phyloP scores from a whole-genome alignment of 2,797 vertebrate species.

The Scomberomorus guttatus region DNA sequence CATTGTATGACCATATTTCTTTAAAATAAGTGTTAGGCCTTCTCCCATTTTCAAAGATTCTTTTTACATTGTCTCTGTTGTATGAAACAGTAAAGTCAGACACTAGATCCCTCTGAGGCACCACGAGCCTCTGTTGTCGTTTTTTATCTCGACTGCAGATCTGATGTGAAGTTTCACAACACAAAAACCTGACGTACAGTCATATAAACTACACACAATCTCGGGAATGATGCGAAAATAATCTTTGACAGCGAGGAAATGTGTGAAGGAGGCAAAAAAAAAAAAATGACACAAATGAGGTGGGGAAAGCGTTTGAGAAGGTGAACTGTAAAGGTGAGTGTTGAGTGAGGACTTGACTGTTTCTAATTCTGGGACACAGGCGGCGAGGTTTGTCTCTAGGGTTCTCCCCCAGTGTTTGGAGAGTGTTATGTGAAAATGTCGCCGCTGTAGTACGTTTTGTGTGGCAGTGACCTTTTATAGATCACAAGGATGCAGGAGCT shows the following conservation, averaged over 20 bases:
- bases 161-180: constrained; percentile 29
- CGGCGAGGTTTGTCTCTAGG: constrained; percentile 66
- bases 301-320: constrained; percentile 35
- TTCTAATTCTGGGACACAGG: constrained; percentile 68
- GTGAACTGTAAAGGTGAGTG: constrained; percentile 57
- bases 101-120: constrained; percentile 3
- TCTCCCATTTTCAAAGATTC: constrained; percentile 26
- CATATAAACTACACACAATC: background rate
- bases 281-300: constrained; percentile 35
- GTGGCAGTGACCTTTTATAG: constrained; percentile 75
- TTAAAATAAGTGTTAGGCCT: constrained; percentile 7
- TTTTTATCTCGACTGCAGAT: constrained; percentile 32
- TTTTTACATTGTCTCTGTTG: constrained; percentile 25
- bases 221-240: background rate
- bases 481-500: constrained; percentile 64
- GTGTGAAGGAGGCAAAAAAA: constrained; percentile 15
- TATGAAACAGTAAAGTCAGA: constrained; percentile 2
- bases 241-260: constrained; percentile 17
- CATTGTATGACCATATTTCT: constrained; percentile 49
- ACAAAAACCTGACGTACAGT: constrained; percentile 3
- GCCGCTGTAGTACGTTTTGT: constrained; percentile 62
- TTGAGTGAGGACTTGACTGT: constrained; percentile 53
- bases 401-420: constrained; percentile 61
- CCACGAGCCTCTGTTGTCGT: background rate
- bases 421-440: constrained; percentile 72